These are phyloP conservation scores for Rhagonycha lutea DNA, from an alignment of 2,888 invertebrate genomes.

Conservation along the genomic window DNA sequence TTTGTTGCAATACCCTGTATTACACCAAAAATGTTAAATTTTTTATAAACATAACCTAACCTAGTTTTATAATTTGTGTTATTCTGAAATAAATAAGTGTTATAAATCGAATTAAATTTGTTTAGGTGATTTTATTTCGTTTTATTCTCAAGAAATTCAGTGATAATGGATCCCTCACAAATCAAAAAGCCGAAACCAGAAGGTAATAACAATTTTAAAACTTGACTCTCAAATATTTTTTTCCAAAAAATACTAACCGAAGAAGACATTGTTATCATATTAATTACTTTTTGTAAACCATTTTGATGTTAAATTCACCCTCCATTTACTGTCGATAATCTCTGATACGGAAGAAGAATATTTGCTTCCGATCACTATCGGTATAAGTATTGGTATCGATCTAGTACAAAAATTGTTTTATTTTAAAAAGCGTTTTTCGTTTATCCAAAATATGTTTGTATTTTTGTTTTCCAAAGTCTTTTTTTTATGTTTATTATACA, in stretches of 20 bases:
- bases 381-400: too few species aligned
- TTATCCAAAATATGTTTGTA: too few species aligned
- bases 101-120: neutral
- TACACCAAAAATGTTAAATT: neutral
- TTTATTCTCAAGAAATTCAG: neutral
- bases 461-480: too few species aligned
- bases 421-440: too few species aligned
- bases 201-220: slow-evolving; percentile 38
- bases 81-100: neutral
- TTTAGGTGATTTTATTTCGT: neutral
- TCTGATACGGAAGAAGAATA: too few species aligned
- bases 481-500: too few species aligned
- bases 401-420: too few species aligned
- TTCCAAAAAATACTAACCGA: neutral
- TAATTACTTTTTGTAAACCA: neutral
- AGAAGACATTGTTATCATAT: too few species aligned
- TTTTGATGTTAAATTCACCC: too few species aligned
- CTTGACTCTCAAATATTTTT: neutral
- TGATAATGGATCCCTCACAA: slow-evolving; percentile 44
- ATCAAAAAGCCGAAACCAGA: slow-evolving; percentile 49
- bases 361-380: too few species aligned
- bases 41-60: neutral
- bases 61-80: too few species aligned
- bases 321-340: too few species aligned
- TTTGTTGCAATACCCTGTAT: neutral